A percentile compares a stretch with the other conserved stretches of the same genome.
These are phyloP conservation scores for Catharus ustulatus DNA, from an alignment of 2,797 vertebrate species.

Conservation along the genomic window DNA sequence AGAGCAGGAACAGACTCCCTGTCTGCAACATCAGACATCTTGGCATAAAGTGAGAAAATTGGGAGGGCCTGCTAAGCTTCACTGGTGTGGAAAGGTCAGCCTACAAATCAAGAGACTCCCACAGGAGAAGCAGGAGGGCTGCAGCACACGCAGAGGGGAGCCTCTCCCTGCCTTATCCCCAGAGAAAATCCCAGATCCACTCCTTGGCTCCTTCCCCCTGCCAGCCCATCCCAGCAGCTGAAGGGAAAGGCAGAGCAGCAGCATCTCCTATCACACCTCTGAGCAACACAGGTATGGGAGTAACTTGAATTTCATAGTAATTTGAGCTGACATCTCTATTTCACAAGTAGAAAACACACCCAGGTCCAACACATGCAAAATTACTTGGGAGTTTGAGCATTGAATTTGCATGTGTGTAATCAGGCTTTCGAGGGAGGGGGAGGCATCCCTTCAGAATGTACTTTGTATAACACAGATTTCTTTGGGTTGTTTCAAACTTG, in stretches of 20 bases:
- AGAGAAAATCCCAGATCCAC: not conserved
- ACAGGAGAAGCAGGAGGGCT: not conserved
- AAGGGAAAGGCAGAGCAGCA: not conserved
- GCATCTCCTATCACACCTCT: not conserved
- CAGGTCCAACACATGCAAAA: not conserved
- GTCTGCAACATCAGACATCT: conserved; percentile 1
- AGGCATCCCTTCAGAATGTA: not conserved
- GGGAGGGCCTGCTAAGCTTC: conserved; percentile 29
- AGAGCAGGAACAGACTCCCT: conserved; percentile 24
- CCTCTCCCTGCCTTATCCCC: not conserved
- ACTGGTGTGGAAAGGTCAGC: not conserved
- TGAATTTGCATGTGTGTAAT: not conserved
- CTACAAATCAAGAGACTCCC: not conserved
- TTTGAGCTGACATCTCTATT: not conserved
- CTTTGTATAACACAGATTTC: not conserved
- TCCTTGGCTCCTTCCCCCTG: not conserved
- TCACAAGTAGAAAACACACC: not conserved
- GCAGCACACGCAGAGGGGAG: not conserved
- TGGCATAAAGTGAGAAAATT: conserved; percentile 6
- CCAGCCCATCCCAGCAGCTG: not conserved
- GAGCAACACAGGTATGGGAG: not conserved
- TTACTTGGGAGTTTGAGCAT: not conserved
- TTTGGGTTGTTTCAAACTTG: not conserved
- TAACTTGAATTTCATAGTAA: not conserved
- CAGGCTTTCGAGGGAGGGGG: not conserved